Conservation (phyloP, 2,113 vertebrate genomes). For the Tychaedon coryphoeus region DNA sequence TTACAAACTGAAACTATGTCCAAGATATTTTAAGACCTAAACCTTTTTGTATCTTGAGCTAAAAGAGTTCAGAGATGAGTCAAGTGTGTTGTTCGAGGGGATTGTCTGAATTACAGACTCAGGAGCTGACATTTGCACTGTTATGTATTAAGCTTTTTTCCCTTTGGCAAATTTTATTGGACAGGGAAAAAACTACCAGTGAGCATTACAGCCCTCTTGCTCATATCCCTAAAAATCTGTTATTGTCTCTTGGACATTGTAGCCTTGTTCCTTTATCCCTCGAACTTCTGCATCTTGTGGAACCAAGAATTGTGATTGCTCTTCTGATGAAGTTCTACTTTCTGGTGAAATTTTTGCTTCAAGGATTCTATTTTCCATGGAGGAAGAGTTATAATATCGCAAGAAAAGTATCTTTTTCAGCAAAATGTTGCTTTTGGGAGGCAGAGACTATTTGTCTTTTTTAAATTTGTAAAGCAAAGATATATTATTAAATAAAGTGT, state of each 20-base stretch:
- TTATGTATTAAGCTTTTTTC: background rate
- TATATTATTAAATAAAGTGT: background rate
- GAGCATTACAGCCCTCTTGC: background rate
- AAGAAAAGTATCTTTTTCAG: background rate
- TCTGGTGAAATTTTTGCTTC: background rate
- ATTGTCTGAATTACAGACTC: background rate
- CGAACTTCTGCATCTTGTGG: background rate
- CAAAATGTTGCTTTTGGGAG: background rate
- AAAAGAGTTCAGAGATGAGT: background rate
- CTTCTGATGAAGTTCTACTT: background rate
- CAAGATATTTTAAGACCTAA: background rate
- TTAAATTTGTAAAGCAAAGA: background rate
- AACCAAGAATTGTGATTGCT: background rate
- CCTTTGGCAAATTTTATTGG: background rate
- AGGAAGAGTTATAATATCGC: background rate
- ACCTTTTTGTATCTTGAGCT: background rate
- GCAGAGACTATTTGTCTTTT: background rate
- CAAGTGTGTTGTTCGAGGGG: background rate
- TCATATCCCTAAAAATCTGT: background rate
- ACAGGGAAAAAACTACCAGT: background rate
- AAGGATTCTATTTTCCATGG: background rate
- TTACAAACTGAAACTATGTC: background rate
- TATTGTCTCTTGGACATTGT: background rate
- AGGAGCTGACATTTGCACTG: background rate
- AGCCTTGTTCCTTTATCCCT: background rate